phyloP scores from a whole-genome alignment of 1,140 invertebrate genomes.

The Coelopa frigida region DNA sequence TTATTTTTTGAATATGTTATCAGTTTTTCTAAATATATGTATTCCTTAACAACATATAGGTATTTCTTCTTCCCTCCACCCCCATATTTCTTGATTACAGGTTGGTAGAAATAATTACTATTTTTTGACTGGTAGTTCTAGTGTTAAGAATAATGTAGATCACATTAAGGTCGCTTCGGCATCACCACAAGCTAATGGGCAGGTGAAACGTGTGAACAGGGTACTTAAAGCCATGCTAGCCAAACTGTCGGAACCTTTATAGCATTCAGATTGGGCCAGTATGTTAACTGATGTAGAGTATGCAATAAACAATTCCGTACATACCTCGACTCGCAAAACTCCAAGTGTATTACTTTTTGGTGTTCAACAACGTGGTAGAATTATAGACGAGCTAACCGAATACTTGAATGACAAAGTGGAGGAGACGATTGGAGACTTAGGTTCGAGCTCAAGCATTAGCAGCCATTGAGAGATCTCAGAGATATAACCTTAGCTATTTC shows the following conservation, averaged over 20 bases:
- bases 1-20: too few species aligned
- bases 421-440: too few species aligned
- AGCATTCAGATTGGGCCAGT: conserved; percentile 2
- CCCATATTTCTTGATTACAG: conserved; percentile 8
- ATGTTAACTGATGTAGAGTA: conserved; percentile 2
- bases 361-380: conserved; percentile 1
- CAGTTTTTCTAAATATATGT: too few species aligned
- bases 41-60: too few species aligned
- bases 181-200: conserved; percentile 3
- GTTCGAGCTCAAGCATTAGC: too few species aligned
- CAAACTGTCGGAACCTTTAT: not conserved
- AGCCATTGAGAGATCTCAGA: too few species aligned
- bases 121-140: too few species aligned
- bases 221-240: not conserved
- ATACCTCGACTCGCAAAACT: not conserved
- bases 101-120: not conserved
- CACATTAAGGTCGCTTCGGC: conserved; percentile 1
- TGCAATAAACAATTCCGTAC: conserved; percentile 1
- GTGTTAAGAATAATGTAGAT: not conserved
- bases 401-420: not conserved
- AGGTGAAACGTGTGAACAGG: conserved; percentile 1
- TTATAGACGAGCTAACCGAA: not conserved
- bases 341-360: conserved; percentile 6
- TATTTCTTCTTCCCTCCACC: too few species aligned
- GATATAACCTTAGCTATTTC: too few species aligned